phyloP scores from a whole-genome alignment of 2,888 invertebrate genomes.

The Chymomyza amoena region DNA sequence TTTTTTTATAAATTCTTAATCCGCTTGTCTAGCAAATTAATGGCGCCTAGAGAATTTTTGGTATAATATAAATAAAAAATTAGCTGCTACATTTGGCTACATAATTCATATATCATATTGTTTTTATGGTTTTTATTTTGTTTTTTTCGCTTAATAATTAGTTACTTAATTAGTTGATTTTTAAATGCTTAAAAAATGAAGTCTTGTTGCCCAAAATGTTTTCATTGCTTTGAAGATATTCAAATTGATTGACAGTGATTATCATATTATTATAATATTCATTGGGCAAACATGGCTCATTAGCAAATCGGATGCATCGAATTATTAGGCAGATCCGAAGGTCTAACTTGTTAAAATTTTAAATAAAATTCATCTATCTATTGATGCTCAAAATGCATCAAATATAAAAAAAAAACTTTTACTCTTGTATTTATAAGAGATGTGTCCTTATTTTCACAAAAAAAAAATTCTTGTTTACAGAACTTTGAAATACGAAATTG shows the following conservation, averaged over 20 bases:
- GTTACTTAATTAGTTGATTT: slow-evolving; percentile 61
- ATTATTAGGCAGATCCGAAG: too few relatives aligned
- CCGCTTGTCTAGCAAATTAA: slow-evolving; percentile 51
- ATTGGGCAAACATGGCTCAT: background rate
- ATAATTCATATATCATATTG: slow-evolving; percentile 44
- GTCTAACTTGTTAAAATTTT: too few relatives aligned
- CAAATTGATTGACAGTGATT: slow-evolving; percentile 46
- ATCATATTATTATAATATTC: background rate
- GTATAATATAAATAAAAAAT: slow-evolving; percentile 11
- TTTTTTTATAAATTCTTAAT: slow-evolving; percentile 32
- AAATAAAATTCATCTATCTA: too few relatives aligned
- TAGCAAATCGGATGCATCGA: too few relatives aligned
- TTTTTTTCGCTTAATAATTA: slow-evolving; percentile 45
- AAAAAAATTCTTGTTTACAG: too few relatives aligned
- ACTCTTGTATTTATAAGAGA: too few relatives aligned
- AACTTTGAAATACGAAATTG: too few relatives aligned
- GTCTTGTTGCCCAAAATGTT: slow-evolving; percentile 18
- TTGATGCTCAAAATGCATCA: too few relatives aligned
- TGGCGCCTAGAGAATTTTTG: slow-evolving; percentile 40
- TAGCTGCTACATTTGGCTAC: slow-evolving; percentile 44
- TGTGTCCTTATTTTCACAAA: too few relatives aligned
- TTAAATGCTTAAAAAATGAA: slow-evolving; percentile 38
- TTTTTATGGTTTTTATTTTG: slow-evolving; percentile 30
- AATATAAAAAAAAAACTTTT: too few relatives aligned
- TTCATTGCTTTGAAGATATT: slow-evolving; percentile 31